These are phyloP conservation scores for Drosophila demipolita DNA, from an alignment of 2,888 invertebrate genomes.

Conservation along the genomic window DNA sequence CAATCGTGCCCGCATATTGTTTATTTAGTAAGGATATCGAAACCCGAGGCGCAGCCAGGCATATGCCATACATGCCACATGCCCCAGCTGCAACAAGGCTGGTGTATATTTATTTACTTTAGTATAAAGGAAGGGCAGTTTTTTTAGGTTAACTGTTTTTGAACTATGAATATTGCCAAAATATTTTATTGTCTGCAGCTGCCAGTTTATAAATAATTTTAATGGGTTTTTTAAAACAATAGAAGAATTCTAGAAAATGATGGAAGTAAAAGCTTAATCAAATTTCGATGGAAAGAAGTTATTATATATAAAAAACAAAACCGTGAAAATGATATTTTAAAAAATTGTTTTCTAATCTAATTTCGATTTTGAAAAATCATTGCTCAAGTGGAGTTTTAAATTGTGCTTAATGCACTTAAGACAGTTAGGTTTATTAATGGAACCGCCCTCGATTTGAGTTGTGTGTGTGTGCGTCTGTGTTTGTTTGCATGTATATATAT, in stretches of 20 bases:
- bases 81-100: constrained; percentile 1
- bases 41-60: constrained; percentile 58
- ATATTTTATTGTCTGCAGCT: background rate
- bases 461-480: background rate
- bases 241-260: background rate
- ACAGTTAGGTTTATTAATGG: constrained; percentile 29
- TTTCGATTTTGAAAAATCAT: background rate
- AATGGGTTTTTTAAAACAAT: background rate
- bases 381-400: constrained; percentile 1
- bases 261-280: background rate
- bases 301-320: background rate
- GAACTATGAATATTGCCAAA: background rate
- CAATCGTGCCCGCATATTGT: constrained; percentile 74
- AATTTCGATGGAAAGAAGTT: background rate
- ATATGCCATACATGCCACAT: constrained; percentile 51
- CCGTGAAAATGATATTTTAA: background rate
- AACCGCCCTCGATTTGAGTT: constrained; percentile 50
- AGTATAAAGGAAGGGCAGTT: constrained; percentile 42
- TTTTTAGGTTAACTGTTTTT: background rate
- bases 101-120: constrained; percentile 9
- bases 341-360: background rate
- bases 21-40: constrained; percentile 78
- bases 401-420: background rate
- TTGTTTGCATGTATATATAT: background rate
- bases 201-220: background rate